Base-by-base conservation (phyloP, 2,888 invertebrate genomes). In the Luperina nickerlii region DNA sequence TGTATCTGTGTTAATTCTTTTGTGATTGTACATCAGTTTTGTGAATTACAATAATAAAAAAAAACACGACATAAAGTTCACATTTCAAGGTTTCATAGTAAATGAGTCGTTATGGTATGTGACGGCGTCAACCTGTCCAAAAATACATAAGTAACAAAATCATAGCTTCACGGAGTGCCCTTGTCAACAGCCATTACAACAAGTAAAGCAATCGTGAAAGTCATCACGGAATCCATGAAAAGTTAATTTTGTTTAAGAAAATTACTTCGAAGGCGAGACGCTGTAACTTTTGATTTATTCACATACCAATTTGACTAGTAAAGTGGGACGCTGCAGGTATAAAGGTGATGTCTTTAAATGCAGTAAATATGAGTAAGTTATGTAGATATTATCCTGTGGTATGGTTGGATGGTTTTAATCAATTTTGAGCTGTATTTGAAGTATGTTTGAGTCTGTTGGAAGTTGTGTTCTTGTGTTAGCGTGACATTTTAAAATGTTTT, bases 251-350 rank as follows among this genome's bases (percentile, higher is more conserved):
- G 85, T 87, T 92, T 93, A 93, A 94, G 93, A 94, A 94, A 94
- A 94, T 94, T 93, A 92, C 88, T 78, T 71, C 15, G 70, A 84
- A 87, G 89, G 79, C 86, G 86, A 81, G 83, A 76, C 75, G 76
- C 42, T 11, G 86, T 78, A 91, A 92, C 90, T 94, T 94, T 93
- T 93, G 95, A 95, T 94, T 93, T 93, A 95, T 95, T 95, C 95
- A 94, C 90, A 87, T 87, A 86, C 89, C 92, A 93, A 95, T 95
- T 94, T 94, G 93, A 94, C 94, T 95, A 91, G 89, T 90, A 90
- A 93, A 93, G 90, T 91, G 89, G 87, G 7, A 62, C 38, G 65
- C 32, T 65, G 45, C 69, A 63, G 20, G 75, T 24, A 81, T 89
- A 83, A 83, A 82, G 80, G 60, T 27, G 76, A 62, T 67, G 63